Evolutionary conservation across 2,888 invertebrate species (phyloP).

Genomic region (Nemapogon koenigi): DNA sequence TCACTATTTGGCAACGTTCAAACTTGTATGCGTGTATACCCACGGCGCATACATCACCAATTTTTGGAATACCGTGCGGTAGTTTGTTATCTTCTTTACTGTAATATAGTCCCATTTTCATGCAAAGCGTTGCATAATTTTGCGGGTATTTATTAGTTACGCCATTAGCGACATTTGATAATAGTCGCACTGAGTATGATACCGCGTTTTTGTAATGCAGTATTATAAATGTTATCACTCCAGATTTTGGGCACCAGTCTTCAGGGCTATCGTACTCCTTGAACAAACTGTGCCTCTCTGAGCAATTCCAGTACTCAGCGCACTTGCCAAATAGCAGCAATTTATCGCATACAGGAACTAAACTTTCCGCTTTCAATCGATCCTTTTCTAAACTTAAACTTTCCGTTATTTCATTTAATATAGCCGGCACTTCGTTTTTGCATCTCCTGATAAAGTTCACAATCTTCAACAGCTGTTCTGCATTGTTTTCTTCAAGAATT

Average conservation of each 20-base stretch:
- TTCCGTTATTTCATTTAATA: slow-evolving; percentile 32
- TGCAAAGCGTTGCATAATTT: slow-evolving; percentile 31
- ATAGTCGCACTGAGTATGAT: slow-evolving; percentile 65
- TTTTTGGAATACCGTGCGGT: slow-evolving; percentile 39
- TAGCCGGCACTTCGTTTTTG: slow-evolving; percentile 34
- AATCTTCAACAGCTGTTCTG: slow-evolving; percentile 67
- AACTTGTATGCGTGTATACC: slow-evolving; percentile 48
- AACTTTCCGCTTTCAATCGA: slow-evolving; percentile 36
- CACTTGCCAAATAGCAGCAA: slow-evolving; percentile 73
- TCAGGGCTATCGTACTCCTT: slow-evolving; percentile 56
- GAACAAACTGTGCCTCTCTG: slow-evolving; percentile 67
- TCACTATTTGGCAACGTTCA: slow-evolving; percentile 62
- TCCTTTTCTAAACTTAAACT: slow-evolving; percentile 42
- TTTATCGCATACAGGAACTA: slow-evolving; percentile 62
- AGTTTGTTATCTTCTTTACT: slow-evolving; percentile 35
- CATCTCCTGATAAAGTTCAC: slow-evolving; percentile 63
- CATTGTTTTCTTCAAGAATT: slow-evolving; percentile 65
- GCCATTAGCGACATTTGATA: slow-evolving; percentile 24
- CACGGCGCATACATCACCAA: slow-evolving; percentile 67
- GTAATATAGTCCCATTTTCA: slow-evolving; percentile 45
- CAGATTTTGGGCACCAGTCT: slow-evolving; percentile 57
- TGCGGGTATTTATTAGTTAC: slow-evolving; percentile 31
- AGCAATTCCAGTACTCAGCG: slow-evolving; percentile 58
- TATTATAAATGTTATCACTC: slow-evolving; percentile 65
- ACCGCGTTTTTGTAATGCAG: slow-evolving; percentile 65